Evolutionary conservation across 1,140 invertebrate genomes (phyloP), one percentile per base, ranked within the genome.

Genomic region (Lepidotrigona ventralis): DNA sequence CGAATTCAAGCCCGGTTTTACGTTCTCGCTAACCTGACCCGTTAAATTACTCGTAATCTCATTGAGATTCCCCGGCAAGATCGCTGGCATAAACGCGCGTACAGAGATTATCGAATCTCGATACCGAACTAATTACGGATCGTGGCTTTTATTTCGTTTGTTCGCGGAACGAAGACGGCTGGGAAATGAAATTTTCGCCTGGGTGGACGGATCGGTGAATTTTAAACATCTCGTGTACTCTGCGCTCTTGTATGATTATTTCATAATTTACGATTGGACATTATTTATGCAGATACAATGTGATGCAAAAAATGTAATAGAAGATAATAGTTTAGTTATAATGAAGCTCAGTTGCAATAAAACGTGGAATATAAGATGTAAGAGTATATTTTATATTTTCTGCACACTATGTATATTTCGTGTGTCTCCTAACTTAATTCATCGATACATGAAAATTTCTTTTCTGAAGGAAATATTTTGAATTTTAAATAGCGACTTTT

Each of bases 21-120:
- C 15, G n/a, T 46, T 64, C 19, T 53, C 19, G 29, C n/a, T 26
- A 78, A 12, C 51, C 51, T 17, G 11, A 2, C 19, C 29, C 26
- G 77, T 79, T 26, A 70, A 79, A 79, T 79, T 79, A 79, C 29
- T 46, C 33, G 64, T 79, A 60, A 68, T 64, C 53, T 79, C 77
- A 29, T 79, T 26, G 19, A 0, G 33, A 46, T 70, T 70, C 66
- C 46, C 29, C 33, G 66, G 46, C 14, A 23, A 19, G 53, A 58
- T 70, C 77, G 19, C n/a, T 21, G 64, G n/a, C 46, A 58, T 15
- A 29, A 79, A 54, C 23, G 21, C 9, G 29, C 5, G 19, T 19
- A 70, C 33, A 15, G 19, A 58, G 66, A 66, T 70, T 58, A 70
- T 70, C 53, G 54, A 26, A 70, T 21, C 75, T 53, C 75, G 60